Conservation (phyloP, 2,888 invertebrate species). For the Junonia oenone region DNA sequence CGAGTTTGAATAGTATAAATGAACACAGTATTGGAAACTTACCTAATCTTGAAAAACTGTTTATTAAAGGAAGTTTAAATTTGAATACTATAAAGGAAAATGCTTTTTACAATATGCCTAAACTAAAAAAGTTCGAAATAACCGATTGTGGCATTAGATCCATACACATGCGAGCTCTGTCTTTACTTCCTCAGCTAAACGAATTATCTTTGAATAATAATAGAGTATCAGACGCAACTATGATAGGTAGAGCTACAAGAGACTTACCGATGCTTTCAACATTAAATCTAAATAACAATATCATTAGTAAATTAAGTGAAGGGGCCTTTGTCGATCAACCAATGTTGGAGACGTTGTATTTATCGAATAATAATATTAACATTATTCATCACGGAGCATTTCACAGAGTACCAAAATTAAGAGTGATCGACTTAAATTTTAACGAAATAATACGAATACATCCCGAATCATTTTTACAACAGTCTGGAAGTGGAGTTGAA, state of each 20-base stretch:
- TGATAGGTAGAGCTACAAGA: conserved; percentile 87
- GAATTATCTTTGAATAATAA: conserved; percentile 86
- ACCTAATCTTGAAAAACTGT: conserved; percentile 85
- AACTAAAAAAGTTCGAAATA: conserved; percentile 85
- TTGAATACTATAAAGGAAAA: conserved; percentile 86
- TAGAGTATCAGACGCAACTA: conserved; percentile 87
- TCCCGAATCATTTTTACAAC: conserved; percentile 88
- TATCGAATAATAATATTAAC: conserved; percentile 86
- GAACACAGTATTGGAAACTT: conserved; percentile 85
- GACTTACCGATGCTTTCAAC: conserved; percentile 86
- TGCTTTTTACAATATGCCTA: conserved; percentile 83
- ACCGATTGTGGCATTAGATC: conserved; percentile 87
- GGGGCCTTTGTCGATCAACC: conserved; percentile 89
- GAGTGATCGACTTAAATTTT: conserved; percentile 86
- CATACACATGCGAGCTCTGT: conserved; percentile 88
- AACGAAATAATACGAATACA: conserved; percentile 88
- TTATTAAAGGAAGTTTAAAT: conserved; percentile 84
- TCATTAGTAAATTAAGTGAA: conserved; percentile 85
- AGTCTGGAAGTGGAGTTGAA: conserved; percentile 86
- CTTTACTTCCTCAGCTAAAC: conserved; percentile 83
- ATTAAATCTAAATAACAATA: conserved; percentile 85
- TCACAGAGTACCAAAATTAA: conserved; percentile 86
- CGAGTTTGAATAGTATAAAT: conserved; percentile 82
- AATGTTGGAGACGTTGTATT: conserved; percentile 82
- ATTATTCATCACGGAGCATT: conserved; percentile 90